These are phyloP conservation scores for Troilus luridus DNA, from an alignment of 2,888 invertebrate species.

Conservation along the genomic window DNA sequence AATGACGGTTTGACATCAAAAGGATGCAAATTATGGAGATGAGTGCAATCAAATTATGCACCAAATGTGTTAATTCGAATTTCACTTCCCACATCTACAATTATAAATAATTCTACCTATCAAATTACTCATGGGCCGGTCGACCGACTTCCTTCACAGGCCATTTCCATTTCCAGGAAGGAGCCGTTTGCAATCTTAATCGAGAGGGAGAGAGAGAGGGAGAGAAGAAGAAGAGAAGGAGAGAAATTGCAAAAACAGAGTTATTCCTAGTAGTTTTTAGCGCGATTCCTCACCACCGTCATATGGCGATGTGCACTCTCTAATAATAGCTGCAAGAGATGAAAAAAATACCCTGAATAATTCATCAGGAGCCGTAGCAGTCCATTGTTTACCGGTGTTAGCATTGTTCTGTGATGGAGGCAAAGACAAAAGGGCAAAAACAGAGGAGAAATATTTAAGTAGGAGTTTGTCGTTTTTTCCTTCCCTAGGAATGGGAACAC, in stretches of 20 bases:
- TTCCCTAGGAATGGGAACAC: neutral
- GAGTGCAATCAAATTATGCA: neutral
- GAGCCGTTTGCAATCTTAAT: conserved; percentile 15
- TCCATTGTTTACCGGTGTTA: conserved; percentile 35
- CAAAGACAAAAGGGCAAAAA: conserved; percentile 39
- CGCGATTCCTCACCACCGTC: conserved; percentile 16
- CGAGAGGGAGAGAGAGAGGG: neutral
- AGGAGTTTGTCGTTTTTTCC: neutral
- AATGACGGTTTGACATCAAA: neutral
- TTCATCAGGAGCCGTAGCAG: conserved; percentile 32
- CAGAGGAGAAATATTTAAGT: conserved; percentile 16
- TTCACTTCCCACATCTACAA: neutral
- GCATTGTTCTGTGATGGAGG: conserved; percentile 10
- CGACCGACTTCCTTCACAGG: conserved; percentile 21
- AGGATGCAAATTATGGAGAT: neutral
- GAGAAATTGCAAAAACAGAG: neutral
- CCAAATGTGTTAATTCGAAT: neutral
- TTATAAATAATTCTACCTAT: neutral
- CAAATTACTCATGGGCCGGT: neutral
- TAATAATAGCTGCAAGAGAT: conserved; percentile 30
- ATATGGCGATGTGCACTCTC: neutral
- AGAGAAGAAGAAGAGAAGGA: neutral
- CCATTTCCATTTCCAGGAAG: conserved; percentile 36
- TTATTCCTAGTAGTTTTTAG: neutral
- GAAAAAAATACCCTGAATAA: conserved; percentile 34